Evolutionary conservation across 2,113 vertebrate species (phyloP), one percentile per base, ranked within the genome.

Genomic region (Pseudopodoces humilis): DNA sequence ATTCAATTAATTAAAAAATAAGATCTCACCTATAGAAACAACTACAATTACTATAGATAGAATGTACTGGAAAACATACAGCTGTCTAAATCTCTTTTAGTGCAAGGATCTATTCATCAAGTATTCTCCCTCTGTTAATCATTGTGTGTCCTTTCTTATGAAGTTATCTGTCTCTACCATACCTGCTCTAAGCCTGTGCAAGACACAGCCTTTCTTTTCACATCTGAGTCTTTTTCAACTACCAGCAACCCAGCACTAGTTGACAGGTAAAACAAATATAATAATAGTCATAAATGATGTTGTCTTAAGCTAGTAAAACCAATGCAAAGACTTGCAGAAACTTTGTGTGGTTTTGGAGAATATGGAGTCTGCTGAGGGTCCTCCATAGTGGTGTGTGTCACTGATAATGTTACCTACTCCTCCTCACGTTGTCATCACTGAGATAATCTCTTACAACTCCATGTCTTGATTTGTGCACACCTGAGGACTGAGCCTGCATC

Each of bases 1-100:
- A 65, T 17, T 39, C 67, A 88, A 81, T 90, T 95, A 93, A 90
- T 77, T 93, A 90, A 92, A 96, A 94, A 94, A 68, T 60, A 86
- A 81, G 63, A 64, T 67, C 79, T 93, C 76, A 94, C 71, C 76
- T 86, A 81, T 64, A 86, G 79, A 88, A 87, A 69, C 7, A 0
- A 47, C 50, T 90, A 44, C 33, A 93, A 37, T 88, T 93, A 65
- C 68, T 49, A 52, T 49, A 71, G 77, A 25, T 53, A 56, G 71
- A 90, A 86, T 24, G 37, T 64, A 46, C 44, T 80, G 33, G 55
- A 81, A 83, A 88, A 83, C 35, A 63, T 56, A 74, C 7, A 74
- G 59, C 31, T 94, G 52, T 52, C 59, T 24, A 77, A 70, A 91
- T 74, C 30, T 74, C 43, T 80, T 69, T 71, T 58, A 91, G 35